Evolutionary conservation across 2,888 invertebrate genomes (phyloP), one percentile per base, ranked within the genome.

Genomic region (Hipparchia sbordonii): DNA sequence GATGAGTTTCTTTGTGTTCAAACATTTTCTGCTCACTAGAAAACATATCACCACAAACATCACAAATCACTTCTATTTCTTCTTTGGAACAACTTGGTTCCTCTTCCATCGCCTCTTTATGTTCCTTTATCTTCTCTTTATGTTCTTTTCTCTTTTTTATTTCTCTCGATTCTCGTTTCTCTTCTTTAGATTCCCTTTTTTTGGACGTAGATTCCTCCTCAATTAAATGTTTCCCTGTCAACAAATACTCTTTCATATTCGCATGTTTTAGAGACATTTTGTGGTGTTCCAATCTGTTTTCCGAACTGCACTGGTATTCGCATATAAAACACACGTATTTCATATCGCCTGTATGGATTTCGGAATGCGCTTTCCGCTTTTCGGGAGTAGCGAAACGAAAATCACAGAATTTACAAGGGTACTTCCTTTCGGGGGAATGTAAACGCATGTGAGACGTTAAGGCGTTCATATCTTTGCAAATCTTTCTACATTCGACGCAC

Each of bases 291-390:
- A 93, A 77, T 10, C 93, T 81, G 75, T 92, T 92, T 74, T 90
- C 91, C 0, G 93, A 93, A 66, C 89, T 92, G 74, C 93, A 93
- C 67, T 89, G 89, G 72, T 93, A 93, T 78, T 93, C 93, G 69
- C 93, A 93, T 39, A 93, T 92, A 59, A 93, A 93, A 73, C 93
- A 93, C 0, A 93, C 93, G 67, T 87, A 93, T 77, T 91, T 93
- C 91, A 93, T 91, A 72, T 91, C 92, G 0, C 93, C 93, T 0
- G 93, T 93, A 51, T 93, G 93, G 10, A 93, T 82, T 77, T 91
- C 91, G 0, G 89, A 81, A 66, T 93, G 93, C 0, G 83, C 76
- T 81, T 90, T 92, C 5, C 91, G 79, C 61, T 93, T 93, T 57
- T 92, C 91, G 0, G 86, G 86, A 0, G 91, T 91, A 0, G 92